phyloP scores from a whole-genome alignment of 2,888 invertebrate species.

The Hoplodrina blanda region DNA sequence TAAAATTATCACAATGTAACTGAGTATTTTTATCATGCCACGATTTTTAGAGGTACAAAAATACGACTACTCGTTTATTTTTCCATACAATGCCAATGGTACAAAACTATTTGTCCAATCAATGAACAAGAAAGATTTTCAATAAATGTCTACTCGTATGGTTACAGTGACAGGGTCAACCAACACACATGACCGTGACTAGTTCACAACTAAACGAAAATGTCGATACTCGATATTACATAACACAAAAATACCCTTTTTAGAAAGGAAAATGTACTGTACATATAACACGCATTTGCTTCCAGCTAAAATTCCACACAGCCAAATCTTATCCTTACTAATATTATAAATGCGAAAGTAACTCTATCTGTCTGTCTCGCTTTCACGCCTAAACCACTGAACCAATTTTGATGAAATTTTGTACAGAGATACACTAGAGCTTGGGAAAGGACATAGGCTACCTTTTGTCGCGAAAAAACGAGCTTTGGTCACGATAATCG shows the following conservation, averaged over 20 bases:
- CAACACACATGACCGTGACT: constrained; percentile 18
- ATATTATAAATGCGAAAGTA: too few species aligned
- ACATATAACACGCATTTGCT: background rate
- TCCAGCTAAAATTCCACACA: too few species aligned
- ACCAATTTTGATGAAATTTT: too few species aligned
- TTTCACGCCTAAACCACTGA: too few species aligned
- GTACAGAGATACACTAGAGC: too few species aligned
- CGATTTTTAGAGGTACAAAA: background rate
- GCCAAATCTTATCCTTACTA: too few species aligned
- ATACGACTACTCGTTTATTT: constrained; percentile 1
- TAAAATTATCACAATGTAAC: background rate
- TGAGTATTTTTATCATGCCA: background rate
- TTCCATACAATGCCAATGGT: background rate
- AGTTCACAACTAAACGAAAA: constrained; percentile 29
- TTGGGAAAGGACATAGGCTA: too few species aligned
- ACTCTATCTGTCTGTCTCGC: too few species aligned
- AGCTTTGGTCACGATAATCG: too few species aligned
- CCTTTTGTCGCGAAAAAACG: too few species aligned
- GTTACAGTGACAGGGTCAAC: constrained; percentile 29
- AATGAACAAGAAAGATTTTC: constrained; percentile 27
- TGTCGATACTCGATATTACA: constrained; percentile 8
- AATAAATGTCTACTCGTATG: constrained; percentile 6
- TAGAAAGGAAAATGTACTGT: constrained; percentile 11
- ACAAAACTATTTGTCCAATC: constrained; percentile 19
- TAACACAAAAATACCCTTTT: constrained; percentile 8